Evolutionary conservation across 2,113 vertebrate genomes (phyloP), one percentile per base, ranked within the genome.

Genomic region (Erinaceus europaeus): DNA sequence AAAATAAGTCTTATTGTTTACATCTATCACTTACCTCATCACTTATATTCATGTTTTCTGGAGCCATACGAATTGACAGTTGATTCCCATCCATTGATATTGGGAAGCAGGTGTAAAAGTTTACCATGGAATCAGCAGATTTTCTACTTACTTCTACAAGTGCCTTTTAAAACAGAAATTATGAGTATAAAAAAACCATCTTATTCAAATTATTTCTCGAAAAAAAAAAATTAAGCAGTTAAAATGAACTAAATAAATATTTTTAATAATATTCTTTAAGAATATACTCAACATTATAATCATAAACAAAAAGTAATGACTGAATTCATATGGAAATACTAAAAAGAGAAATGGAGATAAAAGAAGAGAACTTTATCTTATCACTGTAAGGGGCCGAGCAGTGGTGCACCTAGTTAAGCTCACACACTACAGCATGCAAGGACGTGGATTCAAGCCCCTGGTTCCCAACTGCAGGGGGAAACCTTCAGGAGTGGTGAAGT

Each of bases 101-200:
- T 4, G 98, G 97, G 34, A 97, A 97, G 86, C 97, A 97, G 57
- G 92, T 96, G 87, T 97, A 98, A 82, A 98, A 97, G n/a, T 98
- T 98, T 21, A 98, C 94, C 97, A 98, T 97, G 65, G 97, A 97
- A 6, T 98, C 97, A 10, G 96, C 97, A 44, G 97, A 96, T 62
- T 96, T 97, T 17, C 68, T 92, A n/a, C 61, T 96, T 55, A 98
- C 95, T 94, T 98, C 97, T 9, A 98, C 36, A 36, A 97, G 97
- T 0, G 97, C 98, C 98, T 98, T 93, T 83, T 9, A 73, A 95
- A 95, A 79, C 4, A 93, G 20, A 94, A 87, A 91, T 86, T 71
- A 86, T 0, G 69, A 85, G 9, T 83, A 79, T 9, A 14, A 88
- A 65, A 68, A 83, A 68, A 67, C n/a, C 77, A 64, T 38, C 36